Conservation (phyloP, 2,888 invertebrate genomes). For the Drosophila trichaetosa region DNA sequence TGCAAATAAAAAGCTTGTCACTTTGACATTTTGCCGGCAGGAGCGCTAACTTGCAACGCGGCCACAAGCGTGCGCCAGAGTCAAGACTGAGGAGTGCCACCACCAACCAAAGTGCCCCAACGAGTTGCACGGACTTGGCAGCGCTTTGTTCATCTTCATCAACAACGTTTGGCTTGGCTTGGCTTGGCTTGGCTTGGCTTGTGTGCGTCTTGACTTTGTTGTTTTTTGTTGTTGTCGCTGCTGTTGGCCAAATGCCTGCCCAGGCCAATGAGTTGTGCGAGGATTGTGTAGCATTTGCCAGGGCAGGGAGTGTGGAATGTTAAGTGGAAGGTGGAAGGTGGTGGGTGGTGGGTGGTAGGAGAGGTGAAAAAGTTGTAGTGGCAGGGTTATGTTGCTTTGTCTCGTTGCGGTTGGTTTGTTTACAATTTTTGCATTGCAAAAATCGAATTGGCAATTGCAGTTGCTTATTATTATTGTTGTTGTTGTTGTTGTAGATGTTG, state of each 20-base stretch:
- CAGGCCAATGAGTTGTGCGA: constrained; percentile 40
- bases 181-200: constrained; percentile 1
- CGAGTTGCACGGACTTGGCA: constrained; percentile 19
- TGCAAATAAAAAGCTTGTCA: constrained; percentile 65
- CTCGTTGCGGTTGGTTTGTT: constrained; percentile 61
- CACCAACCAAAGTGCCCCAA: constrained; percentile 34
- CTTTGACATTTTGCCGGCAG: constrained; percentile 64
- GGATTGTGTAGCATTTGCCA: constrained; percentile 28
- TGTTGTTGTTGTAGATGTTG: constrained; percentile 31
- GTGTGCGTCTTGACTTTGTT: not conserved
- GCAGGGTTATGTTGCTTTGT: constrained; percentile 10
- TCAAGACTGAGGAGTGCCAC: constrained; percentile 33
- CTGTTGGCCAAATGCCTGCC: constrained; percentile 37
- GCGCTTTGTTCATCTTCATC: constrained; percentile 7
- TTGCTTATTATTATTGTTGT: constrained; percentile 25
- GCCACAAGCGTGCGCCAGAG: constrained; percentile 50
- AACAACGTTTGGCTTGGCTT: constrained; percentile 11
- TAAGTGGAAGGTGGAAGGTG: not conserved
- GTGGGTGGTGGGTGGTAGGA: not conserved
- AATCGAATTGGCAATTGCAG: constrained; percentile 57
- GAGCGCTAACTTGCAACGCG: constrained; percentile 56
- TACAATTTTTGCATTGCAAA: constrained; percentile 62
- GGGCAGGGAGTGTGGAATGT: not conserved
- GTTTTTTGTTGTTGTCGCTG: constrained; percentile 6
- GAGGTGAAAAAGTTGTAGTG: not conserved